Base-by-base conservation (phyloP, 2,797 vertebrate species). In the Amphiprion clarkii region DNA sequence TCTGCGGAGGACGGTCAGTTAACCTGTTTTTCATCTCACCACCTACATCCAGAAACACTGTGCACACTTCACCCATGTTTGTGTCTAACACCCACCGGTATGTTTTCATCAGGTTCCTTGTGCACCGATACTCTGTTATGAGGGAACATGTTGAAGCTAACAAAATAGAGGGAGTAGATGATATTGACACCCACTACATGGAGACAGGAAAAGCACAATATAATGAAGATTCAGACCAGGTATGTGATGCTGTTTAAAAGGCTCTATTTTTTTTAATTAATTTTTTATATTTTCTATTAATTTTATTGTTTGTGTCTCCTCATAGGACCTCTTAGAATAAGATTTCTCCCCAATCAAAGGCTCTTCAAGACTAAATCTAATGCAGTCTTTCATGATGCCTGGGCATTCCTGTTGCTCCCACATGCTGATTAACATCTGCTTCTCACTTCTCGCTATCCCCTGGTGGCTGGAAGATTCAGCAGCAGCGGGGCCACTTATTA, bases 201-300 rank as follows among this genome's bases (percentile, higher is more conserved):
- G 87, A 83, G 74, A 94, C 95, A 16, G 92, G 83, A 2, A 95
- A 94, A 83, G 79, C 83, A 49, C 95, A 95, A 36, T 97, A 95
- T 86, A 96, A 96, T 0, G 96, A 98, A n/a, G 97, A 98, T 85
- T 98, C 97, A 0, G 97, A 98, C 73, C 97, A 98, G 96, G 97
- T 97, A 90, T 70, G 27, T 44, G 39, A 69, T n/a, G 1, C 42
- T 25, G 11, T 66, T 3, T 46, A 13, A 62, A 63, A 60, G 23
- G 9, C 23, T 5, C 3, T 25, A 1, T 44, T 52, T 53, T 23
- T 23, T 23, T 23, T n/a, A n/a, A 23, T 23, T 23, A 23, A 23
- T 23, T 23, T 23, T 23, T 23, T 23, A 1, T 1, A 23, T 23
- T 23, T 23, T 67, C 8, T 31, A 0, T 66, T 39, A 61, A 60